Evolutionary conservation across 64 coral and sea anemone species (phyloP).

Genomic region (Pachyseris speciosa): DNA sequence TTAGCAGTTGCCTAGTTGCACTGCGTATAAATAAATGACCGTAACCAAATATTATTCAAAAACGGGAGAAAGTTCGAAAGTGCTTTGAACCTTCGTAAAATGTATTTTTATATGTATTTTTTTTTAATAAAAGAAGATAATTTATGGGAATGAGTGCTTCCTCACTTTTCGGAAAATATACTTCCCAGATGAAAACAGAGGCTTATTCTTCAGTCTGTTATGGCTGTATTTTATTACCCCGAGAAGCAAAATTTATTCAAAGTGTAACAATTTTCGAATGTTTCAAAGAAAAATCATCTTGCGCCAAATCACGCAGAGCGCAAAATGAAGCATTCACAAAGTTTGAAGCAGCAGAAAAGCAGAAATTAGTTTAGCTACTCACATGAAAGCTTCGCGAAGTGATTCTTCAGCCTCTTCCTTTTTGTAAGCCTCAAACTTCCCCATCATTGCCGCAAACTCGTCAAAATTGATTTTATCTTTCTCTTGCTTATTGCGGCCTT

Average conservation of each 20-base stretch:
- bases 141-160: too few relatives aligned
- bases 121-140: too few relatives aligned
- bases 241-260: neutral
- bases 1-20: neutral
- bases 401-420: constrained; percentile 60
- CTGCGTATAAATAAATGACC: neutral
- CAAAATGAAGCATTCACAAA: neutral
- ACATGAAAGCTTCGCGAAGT: constrained; percentile 89
- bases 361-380: neutral
- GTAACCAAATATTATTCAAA: neutral
- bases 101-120: too few relatives aligned
- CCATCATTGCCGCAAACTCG: constrained; percentile 82
- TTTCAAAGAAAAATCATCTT: too few relatives aligned
- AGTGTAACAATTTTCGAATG: too few relatives aligned
- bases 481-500: constrained; percentile 66
- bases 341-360: neutral
- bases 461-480: constrained; percentile 79
- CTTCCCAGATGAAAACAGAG: too few relatives aligned
- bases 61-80: neutral
- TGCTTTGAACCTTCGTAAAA: too few relatives aligned
- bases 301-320: neutral
- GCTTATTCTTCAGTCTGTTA: too few relatives aligned
- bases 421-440: constrained; percentile 50
- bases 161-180: too few relatives aligned
- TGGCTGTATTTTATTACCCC: too few relatives aligned